Evolutionary conservation across 2,888 invertebrate species (phyloP), one percentile per base, ranked within the genome.

Genomic region (Galeruca laticollis): DNA sequence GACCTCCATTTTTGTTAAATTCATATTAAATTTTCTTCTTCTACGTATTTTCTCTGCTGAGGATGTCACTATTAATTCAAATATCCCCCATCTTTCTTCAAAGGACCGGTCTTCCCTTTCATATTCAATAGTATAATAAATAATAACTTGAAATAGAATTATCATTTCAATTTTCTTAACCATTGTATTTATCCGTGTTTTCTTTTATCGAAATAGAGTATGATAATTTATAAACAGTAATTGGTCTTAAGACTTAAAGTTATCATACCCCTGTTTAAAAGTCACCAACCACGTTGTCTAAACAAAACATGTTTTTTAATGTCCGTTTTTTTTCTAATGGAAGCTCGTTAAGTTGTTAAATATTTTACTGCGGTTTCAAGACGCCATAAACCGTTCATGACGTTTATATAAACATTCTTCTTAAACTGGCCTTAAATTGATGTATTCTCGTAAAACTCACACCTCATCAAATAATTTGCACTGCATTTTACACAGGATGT

Each of bases 391-490:
- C 52, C 15, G 63, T 62, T 62, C 62, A 62, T 62, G 62, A 52
- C 62, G 52, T 63, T 63, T 54, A 37, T 54, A 63, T 54, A 63
- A 63, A 63, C 63, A 40, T 40, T 63, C 63, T 54, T 63, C 40
- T 52, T 62, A 40, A 54, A 54, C 51, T 40, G 52, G 40, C 18
- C 33, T 56, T 54, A 21, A 20, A 61, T 62, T 52, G 51, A 54
- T 52, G 37, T 11, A n/a, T 52, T 33, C 37, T 63, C 54, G 63
- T 63, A 63, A 56, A 63, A 54, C 37, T 20, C 13, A 54, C 63
- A 63, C 63, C n/a, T 54, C 40, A 54, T 63, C n/a, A 40, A 52
- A 40, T n/a, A 40, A 63, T 63, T 63, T 54, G 40, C 63, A 26
- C 33, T 37, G 20, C 18, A 63, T 51, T 61, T 49, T 60, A 33